Percentiles rank a stretch among this genome's conserved stretches.
Evolutionary conservation across 1,140 invertebrate genomes (phyloP).

Genomic region (Sycobia sp.): DNA sequence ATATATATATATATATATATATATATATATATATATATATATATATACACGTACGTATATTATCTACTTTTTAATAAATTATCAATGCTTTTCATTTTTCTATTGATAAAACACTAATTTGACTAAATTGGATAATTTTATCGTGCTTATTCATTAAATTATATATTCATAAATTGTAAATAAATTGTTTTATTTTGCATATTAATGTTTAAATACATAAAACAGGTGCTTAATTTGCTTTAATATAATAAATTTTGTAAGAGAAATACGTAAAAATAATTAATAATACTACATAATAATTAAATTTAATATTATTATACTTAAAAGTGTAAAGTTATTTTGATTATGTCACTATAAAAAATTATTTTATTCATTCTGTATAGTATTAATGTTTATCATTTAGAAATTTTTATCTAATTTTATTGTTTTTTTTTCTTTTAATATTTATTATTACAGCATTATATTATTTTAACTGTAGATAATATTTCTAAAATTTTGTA

Average conservation of each 20-base stretch:
- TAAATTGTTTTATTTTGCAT: conserved; percentile 25
- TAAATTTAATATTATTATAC: too few species aligned
- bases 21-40: too few species aligned
- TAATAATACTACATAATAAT: too few species aligned
- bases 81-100: neutral
- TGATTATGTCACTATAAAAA: neutral
- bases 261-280: neutral
- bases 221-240: conserved; percentile 14
- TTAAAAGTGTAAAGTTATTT: neutral
- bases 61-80: neutral
- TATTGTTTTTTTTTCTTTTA: conserved; percentile 2
- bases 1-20: too few species aligned
- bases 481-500: conserved; percentile 6
- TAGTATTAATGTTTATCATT: conserved; percentile 12
- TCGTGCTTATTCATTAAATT: conserved; percentile 24
- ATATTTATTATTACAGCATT: neutral
- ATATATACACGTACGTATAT: too few species aligned
- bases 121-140: conserved; percentile 15
- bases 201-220: conserved; percentile 22
- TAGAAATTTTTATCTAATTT: conserved; percentile 6
- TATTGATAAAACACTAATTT: conserved; percentile 14
- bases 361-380: conserved; percentile 8
- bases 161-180: conserved; percentile 31
- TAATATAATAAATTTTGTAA: neutral
- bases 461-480: neutral